Base-by-base conservation (phyloP, 2,888 invertebrate species). In the Meteorus cinctellus region DNA sequence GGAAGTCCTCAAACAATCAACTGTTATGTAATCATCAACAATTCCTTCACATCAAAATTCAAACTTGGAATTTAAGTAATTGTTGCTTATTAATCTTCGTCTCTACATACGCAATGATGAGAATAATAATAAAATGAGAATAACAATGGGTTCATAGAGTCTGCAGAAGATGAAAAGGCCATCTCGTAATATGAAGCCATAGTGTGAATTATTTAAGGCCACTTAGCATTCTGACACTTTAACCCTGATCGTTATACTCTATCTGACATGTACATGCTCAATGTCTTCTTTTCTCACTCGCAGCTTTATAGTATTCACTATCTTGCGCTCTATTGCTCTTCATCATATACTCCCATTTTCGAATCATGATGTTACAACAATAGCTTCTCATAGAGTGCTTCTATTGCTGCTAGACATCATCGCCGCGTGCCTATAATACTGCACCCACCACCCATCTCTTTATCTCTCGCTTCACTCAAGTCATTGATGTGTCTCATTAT, bases 221-320 rank as follows among this genome's bases (percentile, higher is more conserved):
- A 83, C 82, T 85, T 83, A 82, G 77, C 79, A 81, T 79, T 79
- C 85, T 86, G 84, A 85, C 83, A 84, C 81, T 86, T 83, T 83
- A 85, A 85, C 86, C 80, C 82, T 82, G 73, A 71, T 78, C 75
- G 74, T 76, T 27, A 48, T 55, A 16, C 59, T 34, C 16, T 51
- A 31, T 70, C 74, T 72, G 60, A 41, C 69, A 36, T 45, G 16
- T 59, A 51, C 48, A 55, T 68, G 24, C n/a, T 16, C 24, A 29
- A 59, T 71, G 45, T 45, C 45, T 24, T 60, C 14, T 45, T 51
- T 51, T 45, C 34, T 34, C n/a, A 29, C 41, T 34, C 55, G 31
- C 16, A 8, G 2, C 6, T 19, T 19, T 19, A 8, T 6, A 5
- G 48, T 48, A 16, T 48, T 5, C 16, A 14, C 14, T 48, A 48